Evolutionary conservation across 2,797 vertebrate species (phyloP).

Genomic region (Leptoclinus maculatus): DNA sequence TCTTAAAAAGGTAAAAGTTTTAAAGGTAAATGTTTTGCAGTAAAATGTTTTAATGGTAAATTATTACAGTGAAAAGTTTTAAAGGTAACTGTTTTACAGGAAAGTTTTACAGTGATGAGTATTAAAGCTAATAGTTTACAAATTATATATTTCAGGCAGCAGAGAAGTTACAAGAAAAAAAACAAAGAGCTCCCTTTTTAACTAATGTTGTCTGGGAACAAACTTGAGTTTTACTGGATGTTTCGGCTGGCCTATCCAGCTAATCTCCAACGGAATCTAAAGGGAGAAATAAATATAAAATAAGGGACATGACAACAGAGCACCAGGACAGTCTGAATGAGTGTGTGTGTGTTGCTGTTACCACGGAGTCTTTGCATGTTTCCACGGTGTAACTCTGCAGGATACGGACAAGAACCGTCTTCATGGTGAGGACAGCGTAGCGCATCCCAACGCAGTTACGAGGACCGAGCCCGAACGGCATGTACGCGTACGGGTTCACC

Average conservation of each 20-base stretch:
- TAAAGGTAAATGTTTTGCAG: not conserved
- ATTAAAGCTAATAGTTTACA: no score
- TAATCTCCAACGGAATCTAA: conserved; percentile 69
- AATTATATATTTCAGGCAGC: no score
- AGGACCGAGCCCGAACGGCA: conserved; percentile 90
- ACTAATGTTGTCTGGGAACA: conserved; percentile 59
- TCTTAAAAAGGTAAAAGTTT: not conserved
- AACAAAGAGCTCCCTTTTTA: not conserved
- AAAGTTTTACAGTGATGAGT: not conserved
- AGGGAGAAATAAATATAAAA: conserved; percentile 18
- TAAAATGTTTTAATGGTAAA: not conserved
- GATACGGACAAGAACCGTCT: conserved; percentile 73
- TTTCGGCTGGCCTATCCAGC: conserved; percentile 43
- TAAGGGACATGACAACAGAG: not conserved
- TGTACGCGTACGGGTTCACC: conserved; percentile 80
- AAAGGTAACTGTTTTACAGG: not conserved
- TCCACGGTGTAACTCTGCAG: conserved; percentile 85
- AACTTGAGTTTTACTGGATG: conserved; percentile 68
- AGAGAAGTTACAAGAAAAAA: no score
- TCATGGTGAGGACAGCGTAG: conserved; percentile 85
- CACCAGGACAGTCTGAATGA: not conserved
- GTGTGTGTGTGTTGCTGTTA: conserved; percentile 48
- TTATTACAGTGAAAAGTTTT: not conserved
- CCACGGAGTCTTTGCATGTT: conserved; percentile 85
- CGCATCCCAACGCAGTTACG: conserved; percentile 90